Conservation (phyloP, 1,140 invertebrate genomes). For the Neodiprion lecontei region DNA sequence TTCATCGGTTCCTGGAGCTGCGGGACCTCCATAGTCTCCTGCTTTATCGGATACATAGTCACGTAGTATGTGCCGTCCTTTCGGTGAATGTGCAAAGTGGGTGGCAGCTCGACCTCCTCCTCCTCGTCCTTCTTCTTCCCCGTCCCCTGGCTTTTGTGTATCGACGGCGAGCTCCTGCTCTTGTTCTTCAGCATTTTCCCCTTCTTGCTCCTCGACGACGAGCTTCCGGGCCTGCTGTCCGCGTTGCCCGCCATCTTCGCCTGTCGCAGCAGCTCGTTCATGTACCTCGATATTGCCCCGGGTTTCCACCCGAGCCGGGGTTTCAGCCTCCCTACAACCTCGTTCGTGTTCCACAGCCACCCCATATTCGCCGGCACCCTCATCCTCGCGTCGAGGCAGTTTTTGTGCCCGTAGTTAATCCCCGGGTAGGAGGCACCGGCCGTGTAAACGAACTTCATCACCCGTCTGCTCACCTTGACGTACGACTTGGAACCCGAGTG, state of each 20-base stretch:
- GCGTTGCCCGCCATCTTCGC: constrained; percentile 38
- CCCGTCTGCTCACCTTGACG: constrained; percentile 39
- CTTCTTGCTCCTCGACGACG: constrained; percentile 25
- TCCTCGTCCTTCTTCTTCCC: constrained; percentile 27
- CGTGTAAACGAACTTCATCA: constrained; percentile 42
- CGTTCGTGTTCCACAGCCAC: constrained; percentile 50
- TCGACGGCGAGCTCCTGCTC: constrained; percentile 29
- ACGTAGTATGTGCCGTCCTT: constrained; percentile 56
- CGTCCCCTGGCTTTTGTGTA: constrained; percentile 26
- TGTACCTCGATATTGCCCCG: constrained; percentile 44
- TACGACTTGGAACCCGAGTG: neutral
- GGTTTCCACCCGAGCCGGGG: constrained; percentile 52
- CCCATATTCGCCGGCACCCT: constrained; percentile 55
- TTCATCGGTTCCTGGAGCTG: constrained; percentile 47
- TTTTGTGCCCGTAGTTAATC: constrained; percentile 46
- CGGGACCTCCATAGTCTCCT: constrained; percentile 30
- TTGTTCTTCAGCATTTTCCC: constrained; percentile 28
- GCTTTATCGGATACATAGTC: constrained; percentile 54
- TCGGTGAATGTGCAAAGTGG: constrained; percentile 50
- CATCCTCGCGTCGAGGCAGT: constrained; percentile 46
- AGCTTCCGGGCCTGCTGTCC: constrained; percentile 27
- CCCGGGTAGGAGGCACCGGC: constrained; percentile 41
- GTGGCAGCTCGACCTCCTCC: constrained; percentile 40
- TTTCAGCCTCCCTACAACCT: constrained; percentile 37
- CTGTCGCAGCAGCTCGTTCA: constrained; percentile 46